A percentile compares a stretch with the other conserved stretches of the same genome.
Evolutionary conservation across 2,113 vertebrate genomes (phyloP).

Genomic region (Ptychochromis oligacanthus): DNA sequence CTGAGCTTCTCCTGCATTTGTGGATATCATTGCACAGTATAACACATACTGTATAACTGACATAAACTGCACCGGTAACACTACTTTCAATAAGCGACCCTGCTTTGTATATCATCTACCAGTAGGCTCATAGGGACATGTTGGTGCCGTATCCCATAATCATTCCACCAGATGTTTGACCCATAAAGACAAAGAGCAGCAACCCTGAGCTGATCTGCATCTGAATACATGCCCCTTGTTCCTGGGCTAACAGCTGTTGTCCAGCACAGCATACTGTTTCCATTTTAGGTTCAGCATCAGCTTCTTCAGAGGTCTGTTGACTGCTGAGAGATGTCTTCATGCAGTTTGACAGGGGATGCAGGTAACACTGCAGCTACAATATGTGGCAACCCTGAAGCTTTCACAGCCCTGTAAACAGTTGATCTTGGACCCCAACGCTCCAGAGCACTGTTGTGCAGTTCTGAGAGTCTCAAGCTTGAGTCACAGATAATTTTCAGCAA

Average conservation of each 20-base stretch:
- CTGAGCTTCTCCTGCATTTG: neutral
- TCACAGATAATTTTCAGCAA: conserved; percentile 24
- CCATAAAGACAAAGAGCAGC: neutral
- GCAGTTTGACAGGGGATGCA: neutral
- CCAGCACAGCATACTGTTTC: conserved; percentile 20
- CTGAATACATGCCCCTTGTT: neutral
- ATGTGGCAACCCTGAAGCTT: neutral
- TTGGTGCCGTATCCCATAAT: neutral
- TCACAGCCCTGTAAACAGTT: neutral
- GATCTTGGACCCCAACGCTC: conserved; percentile 10
- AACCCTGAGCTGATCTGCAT: conserved; percentile 10
- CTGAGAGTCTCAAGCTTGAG: conserved; percentile 32
- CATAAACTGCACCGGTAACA: neutral
- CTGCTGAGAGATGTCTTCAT: conserved; percentile 15
- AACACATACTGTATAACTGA: neutral
- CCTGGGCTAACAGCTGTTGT: conserved; percentile 44
- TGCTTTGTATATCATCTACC: neutral
- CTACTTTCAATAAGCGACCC: neutral
- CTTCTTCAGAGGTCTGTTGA: conserved; percentile 5
- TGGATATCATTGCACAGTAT: neutral
- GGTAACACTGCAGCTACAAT: neutral
- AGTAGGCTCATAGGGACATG: neutral
- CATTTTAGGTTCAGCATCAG: conserved; percentile 6
- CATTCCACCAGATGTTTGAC: conserved; percentile 32
- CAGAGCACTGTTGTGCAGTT: neutral